Base-by-base conservation (phyloP, 2,113 vertebrate genomes). In the Syngnathus typhle region DNA sequence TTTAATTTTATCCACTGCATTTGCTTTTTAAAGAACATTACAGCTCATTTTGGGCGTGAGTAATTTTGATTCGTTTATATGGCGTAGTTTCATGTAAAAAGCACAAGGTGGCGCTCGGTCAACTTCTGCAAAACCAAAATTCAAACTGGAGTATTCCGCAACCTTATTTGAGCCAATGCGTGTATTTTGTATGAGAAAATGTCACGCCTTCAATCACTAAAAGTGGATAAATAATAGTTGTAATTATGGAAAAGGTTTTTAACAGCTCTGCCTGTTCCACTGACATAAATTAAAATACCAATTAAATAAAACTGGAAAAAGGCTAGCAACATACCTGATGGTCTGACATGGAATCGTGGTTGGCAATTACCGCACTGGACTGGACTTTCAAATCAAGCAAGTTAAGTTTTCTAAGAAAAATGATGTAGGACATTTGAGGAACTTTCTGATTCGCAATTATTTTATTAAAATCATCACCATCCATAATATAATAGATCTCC, bases 391-490 rank as follows among this genome's bases (percentile, higher is more conserved):
- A 23, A 3, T 10, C 4, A 51, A n/a, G 0, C 19, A n/a, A 21
- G 51, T 54, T 47, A 6, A 23, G 8, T 54, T 4, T 15, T 55
- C 4, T 23, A 55, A 18, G 18, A 19, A 49, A 49, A 19, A 49
- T 16, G 18, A n/a, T 38, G 19, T 10, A 41, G 9, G 6, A 61
- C 21, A 32, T 41, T 39, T 41, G 19, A 60, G 11, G 38, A 41
- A 21, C 6, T 1, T 21, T n/a, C 10, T 27, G 3, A 62, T 62
- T 41, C 39, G 77, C 41, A 79, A 44, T 59, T 84, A 85, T 85
- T 83, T 87, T 84, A 43, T 19, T 15, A 21, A 32, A 63, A 62
- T 68, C 76, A 56, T 32, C 60, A 75, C 16, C 41, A 67, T 41
- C 73, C 43, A 60, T 47, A 71, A 19, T 18, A 64, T 1, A 21